Evolutionary conservation across 2,888 invertebrate genomes (phyloP).

Genomic region (Leptopilina syphax): DNA sequence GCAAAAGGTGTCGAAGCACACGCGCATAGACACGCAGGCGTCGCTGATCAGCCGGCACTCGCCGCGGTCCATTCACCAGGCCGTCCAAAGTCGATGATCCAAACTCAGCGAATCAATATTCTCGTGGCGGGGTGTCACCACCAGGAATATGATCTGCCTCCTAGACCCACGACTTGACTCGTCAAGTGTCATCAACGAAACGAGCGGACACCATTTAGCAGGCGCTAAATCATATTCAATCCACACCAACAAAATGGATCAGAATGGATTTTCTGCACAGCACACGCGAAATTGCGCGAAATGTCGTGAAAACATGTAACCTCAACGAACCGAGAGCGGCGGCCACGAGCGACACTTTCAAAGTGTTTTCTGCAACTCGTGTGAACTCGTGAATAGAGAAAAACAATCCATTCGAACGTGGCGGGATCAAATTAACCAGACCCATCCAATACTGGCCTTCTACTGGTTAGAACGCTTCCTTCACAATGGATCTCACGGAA

Average conservation of each 20-base stretch:
- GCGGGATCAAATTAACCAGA: constrained; percentile 20
- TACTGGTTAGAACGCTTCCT: neutral
- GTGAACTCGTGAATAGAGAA: neutral
- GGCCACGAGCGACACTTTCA: constrained; percentile 47
- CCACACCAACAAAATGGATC: too few relatives aligned
- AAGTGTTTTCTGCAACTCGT: neutral
- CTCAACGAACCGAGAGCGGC: constrained; percentile 46
- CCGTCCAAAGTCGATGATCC: constrained; percentile 14
- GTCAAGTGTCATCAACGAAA: neutral
- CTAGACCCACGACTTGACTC: neutral
- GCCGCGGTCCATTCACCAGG: constrained; percentile 73
- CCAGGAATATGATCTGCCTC: neutral
- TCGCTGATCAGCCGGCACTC: constrained; percentile 73
- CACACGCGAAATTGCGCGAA: constrained; percentile 19
- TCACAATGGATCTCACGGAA: neutral
- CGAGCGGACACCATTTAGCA: neutral
- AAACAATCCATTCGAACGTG: constrained; percentile 35
- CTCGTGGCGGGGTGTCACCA: too few relatives aligned
- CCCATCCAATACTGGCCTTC: constrained; percentile 2
- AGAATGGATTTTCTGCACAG: neutral
- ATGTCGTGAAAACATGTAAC: neutral
- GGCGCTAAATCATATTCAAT: too few relatives aligned
- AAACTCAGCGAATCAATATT: constrained; percentile 8
- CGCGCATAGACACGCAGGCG: constrained; percentile 88
- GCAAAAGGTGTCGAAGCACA: constrained; percentile 93